Evolutionary conservation across 2,888 invertebrate genomes (phyloP).

Genomic region (Latrodectus hesperus): DNA sequence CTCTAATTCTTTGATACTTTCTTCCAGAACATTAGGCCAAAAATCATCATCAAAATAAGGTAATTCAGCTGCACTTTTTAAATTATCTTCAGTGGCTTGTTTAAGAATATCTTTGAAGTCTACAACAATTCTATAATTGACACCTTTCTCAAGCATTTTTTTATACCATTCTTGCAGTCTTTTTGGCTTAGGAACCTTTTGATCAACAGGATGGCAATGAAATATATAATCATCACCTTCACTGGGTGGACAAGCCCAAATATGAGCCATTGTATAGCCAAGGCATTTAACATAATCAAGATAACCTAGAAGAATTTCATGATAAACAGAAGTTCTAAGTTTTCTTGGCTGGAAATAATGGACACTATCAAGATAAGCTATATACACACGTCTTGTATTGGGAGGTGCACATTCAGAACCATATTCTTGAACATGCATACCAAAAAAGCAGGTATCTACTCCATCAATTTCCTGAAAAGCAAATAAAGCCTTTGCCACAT

Average conservation of each 20-base stretch:
- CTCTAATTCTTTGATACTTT: conserved; percentile 98
- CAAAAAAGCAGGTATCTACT: conserved; percentile 99
- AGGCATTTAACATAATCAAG: conserved; percentile 98
- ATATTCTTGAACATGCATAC: conserved; percentile 99
- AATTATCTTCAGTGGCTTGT: conserved; percentile 98
- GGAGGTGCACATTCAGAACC: conserved; percentile 96
- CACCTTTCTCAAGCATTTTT: conserved; percentile 99
- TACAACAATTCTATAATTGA: conserved; percentile 96
- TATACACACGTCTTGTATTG: conserved; percentile 95
- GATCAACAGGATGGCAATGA: conserved; percentile 99
- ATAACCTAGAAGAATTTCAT: conserved; percentile 98
- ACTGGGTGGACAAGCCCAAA: conserved; percentile 99
- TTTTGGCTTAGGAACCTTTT: conserved; percentile 99
- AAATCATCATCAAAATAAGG: conserved; percentile 99
- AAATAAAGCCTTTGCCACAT: conserved; percentile 97
- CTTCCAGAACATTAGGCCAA: conserved; percentile 99
- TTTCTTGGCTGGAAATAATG: conserved; percentile 99
- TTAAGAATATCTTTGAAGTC: conserved; percentile 99
- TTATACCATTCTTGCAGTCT: conserved; percentile 99
- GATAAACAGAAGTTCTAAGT: conserved; percentile 97
- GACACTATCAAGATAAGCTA: conserved; percentile 99
- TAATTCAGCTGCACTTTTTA: conserved; percentile 92
- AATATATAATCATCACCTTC: conserved; percentile 99
- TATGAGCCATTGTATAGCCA: conserved; percentile 99
- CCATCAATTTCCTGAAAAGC: conserved; percentile 99